Conservation (phyloP, 1,140 invertebrate genomes). For the Drosophila mauritiana region DNA sequence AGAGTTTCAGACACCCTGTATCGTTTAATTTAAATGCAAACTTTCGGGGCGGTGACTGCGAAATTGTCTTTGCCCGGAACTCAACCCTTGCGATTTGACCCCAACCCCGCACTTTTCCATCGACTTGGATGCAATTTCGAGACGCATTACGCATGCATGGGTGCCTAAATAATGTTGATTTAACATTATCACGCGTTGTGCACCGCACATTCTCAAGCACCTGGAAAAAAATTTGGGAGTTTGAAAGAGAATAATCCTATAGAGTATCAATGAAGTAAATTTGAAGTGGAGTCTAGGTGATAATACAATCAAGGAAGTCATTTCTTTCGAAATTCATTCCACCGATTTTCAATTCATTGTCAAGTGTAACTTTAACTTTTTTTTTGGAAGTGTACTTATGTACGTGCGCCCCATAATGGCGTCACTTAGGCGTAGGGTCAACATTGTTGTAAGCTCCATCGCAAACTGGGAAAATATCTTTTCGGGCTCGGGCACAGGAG, state of each 20-base stretch:
- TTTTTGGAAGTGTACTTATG: conserved; percentile 1
- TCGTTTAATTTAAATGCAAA: conserved; percentile 80
- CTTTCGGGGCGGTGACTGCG: conserved; percentile 50
- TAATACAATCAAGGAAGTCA: neutral
- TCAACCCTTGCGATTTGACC: conserved; percentile 8
- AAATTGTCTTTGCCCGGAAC: conserved; percentile 67
- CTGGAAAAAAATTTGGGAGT: neutral
- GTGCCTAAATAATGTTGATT: conserved; percentile 84
- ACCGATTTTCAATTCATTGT: too few species aligned
- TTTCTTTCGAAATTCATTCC: too few species aligned
- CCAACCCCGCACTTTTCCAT: conserved; percentile 9
- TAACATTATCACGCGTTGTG: conserved; percentile 75
- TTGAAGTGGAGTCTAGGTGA: neutral
- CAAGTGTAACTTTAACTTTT: neutral
- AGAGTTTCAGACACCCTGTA: conserved; percentile 13
- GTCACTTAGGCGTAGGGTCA: conserved; percentile 48
- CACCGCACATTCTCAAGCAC: conserved; percentile 12
- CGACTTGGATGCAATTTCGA: conserved; percentile 67
- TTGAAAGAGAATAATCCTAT: neutral
- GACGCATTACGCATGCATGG: conserved; percentile 83
- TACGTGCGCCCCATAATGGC: conserved; percentile 26
- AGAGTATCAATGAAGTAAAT: too few species aligned
- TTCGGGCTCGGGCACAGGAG: conserved; percentile 2
- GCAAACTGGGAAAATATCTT: conserved; percentile 5
- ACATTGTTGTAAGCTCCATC: conserved; percentile 42